Conservation (phyloP, 2,113 vertebrate genomes). For the Electrona antarctica region DNA sequence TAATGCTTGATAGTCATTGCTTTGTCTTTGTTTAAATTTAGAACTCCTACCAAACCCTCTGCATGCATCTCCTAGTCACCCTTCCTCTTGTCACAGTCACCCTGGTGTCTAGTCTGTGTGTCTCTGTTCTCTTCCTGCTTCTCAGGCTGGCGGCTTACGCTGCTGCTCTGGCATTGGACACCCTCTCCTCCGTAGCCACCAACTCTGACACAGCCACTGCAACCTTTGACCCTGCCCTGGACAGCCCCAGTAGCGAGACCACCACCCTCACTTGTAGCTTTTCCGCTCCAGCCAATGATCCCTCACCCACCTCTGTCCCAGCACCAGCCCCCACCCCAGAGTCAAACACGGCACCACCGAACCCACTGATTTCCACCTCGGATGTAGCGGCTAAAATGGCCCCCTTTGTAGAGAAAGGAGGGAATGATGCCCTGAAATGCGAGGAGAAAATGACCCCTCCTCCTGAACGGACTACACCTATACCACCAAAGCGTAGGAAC, state of each 20-base stretch:
- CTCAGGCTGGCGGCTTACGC: conserved; percentile 91
- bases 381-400: conserved; percentile 76
- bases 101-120: conserved; percentile 79
- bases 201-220: conserved; percentile 97
- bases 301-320: conserved; percentile 65
- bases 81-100: conserved; percentile 73
- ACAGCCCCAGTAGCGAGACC: conserved; percentile 96
- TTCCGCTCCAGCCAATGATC: conserved; percentile 86
- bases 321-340: conserved; percentile 76
- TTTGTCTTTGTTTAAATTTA: conserved; percentile 55
- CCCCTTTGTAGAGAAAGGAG: conserved; percentile 89
- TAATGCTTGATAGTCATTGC: conserved; percentile 47
- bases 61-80: conserved; percentile 65
- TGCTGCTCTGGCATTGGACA: conserved; percentile 90
- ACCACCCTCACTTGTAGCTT: conserved; percentile 94
- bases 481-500: conserved; percentile 71
- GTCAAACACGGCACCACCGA: conserved; percentile 61
- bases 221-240: conserved; percentile 93
- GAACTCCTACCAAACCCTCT: conserved; percentile 61
- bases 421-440: neutral
- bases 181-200: conserved; percentile 94
- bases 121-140: conserved; percentile 89
- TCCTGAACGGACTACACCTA: conserved; percentile 66
- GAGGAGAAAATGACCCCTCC: conserved; percentile 65
- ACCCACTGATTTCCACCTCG: conserved; percentile 48